Percentiles rank a stretch among this genome's conserved stretches.
phyloP scores from a whole-genome alignment of 2,797 vertebrate genomes.

The Sebastes itinus region DNA sequence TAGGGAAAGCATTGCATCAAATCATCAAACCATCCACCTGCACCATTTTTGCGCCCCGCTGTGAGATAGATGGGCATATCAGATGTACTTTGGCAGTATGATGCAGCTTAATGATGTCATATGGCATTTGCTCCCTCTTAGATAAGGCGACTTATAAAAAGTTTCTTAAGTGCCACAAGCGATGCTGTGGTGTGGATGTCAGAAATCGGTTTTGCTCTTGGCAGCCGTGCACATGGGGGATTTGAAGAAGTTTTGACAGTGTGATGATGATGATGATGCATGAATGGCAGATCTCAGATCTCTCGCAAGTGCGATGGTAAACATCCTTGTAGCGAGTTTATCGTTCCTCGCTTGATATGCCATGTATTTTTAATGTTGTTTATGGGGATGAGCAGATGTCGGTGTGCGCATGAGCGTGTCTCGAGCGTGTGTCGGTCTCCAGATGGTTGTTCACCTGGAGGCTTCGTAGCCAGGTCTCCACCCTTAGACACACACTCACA shows the following conservation, averaged over 20 bases:
- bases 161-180: constrained; percentile 47
- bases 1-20: background rate
- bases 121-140: constrained; percentile 13
- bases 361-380: constrained; percentile 76
- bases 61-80: background rate
- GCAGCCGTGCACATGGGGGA: constrained; percentile 31
- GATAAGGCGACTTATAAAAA: constrained; percentile 13
- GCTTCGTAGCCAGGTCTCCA: constrained; percentile 54
- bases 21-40: constrained; percentile 3
- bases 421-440: constrained; percentile 46
- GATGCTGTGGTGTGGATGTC: constrained; percentile 41
- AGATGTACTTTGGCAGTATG: background rate
- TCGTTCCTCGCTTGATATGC: constrained; percentile 37
- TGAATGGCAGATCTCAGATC: constrained; percentile 53
- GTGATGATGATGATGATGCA: constrained; percentile 7
- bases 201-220: constrained; percentile 50
- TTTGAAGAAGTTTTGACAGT: constrained; percentile 49
- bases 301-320: constrained; percentile 42
- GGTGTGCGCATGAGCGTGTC: constrained; percentile 15
- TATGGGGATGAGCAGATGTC: constrained; percentile 62
- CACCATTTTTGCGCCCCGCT: background rate
- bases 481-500: background rate
- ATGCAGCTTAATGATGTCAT: constrained; percentile 15
- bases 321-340: constrained; percentile 55
- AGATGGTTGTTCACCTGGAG: constrained; percentile 76